Conservation (phyloP, 1,140 invertebrate genomes). For the Theocolax elegans region DNA sequence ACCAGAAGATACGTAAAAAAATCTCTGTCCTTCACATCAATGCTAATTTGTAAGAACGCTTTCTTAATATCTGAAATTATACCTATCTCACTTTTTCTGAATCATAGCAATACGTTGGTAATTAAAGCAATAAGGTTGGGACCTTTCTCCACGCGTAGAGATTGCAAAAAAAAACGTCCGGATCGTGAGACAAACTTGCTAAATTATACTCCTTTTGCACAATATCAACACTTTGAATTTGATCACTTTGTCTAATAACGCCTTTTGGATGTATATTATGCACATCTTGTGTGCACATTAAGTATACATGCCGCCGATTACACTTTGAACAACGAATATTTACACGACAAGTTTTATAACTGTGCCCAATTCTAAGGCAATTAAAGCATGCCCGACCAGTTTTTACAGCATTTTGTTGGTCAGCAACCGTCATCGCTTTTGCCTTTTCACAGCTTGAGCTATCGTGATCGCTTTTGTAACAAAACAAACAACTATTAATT, state of each 20-base stretch:
- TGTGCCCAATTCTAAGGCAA: conserved; percentile 23
- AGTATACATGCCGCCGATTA: not conserved
- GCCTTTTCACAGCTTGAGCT: not conserved
- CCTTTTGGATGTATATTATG: not conserved
- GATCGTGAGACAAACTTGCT: no score
- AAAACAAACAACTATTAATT: not conserved
- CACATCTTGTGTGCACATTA: conserved; percentile 26
- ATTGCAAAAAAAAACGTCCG: no score
- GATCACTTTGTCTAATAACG: not conserved
- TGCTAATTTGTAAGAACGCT: no score
- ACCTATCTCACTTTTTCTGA: no score
- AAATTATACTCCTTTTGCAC: not conserved
- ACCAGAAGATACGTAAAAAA: no score
- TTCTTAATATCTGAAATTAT: no score
- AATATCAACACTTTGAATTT: not conserved
- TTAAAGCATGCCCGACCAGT: not conserved
- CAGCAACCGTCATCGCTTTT: not conserved
- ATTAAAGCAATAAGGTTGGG: no score
- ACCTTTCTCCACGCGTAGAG: no score
- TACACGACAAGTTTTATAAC: conserved; percentile 10
- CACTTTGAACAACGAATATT: conserved; percentile 31
- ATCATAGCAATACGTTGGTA: no score
- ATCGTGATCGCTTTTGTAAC: not conserved
- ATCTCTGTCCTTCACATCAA: no score
- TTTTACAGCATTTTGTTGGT: not conserved